Evolutionary conservation across 2,797 vertebrate genomes (phyloP).

Genomic region (Siniperca undulata): DNA sequence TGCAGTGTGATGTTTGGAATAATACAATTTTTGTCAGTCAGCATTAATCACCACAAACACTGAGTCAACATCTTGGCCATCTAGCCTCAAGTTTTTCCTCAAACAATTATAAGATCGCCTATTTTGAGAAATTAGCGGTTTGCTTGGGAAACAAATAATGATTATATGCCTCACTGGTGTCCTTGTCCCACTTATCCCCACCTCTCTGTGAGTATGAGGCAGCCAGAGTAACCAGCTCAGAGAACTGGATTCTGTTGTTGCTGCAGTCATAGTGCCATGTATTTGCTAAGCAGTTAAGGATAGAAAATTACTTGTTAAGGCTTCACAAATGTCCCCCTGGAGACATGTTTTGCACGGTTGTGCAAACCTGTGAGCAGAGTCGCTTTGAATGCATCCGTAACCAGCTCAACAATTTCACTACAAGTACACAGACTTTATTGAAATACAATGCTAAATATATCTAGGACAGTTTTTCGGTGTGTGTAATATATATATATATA

Average conservation of each 20-base stretch:
- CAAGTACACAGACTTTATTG: not conserved
- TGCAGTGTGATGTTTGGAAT: not conserved
- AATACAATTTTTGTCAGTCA: not conserved
- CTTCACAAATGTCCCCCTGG: constrained; percentile 7
- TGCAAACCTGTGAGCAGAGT: constrained; percentile 12
- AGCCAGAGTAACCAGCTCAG: constrained; percentile 36
- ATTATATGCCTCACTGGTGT: constrained; percentile 34
- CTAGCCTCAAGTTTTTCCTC: not conserved
- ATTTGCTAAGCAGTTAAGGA: constrained; percentile 50
- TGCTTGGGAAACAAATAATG: constrained; percentile 16
- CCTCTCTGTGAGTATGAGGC: constrained; percentile 34
- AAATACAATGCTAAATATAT: not conserved
- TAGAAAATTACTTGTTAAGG: constrained; percentile 47
- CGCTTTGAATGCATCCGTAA: constrained; percentile 25
- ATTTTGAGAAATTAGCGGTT: constrained; percentile 9
- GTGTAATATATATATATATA: no score
- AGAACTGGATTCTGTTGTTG: constrained; percentile 48
- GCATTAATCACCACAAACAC: constrained; percentile 18
- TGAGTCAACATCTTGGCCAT: not conserved
- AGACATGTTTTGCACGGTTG: constrained; percentile 22
- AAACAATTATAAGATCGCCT: not conserved
- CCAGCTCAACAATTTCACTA: constrained; percentile 6
- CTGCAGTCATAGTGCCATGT: constrained; percentile 59
- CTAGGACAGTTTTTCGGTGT: rapidly evolving
- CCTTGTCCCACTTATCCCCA: constrained; percentile 54